Evolutionary conservation across 2,797 vertebrate genomes (phyloP).

Genomic region (Ispidina picta): DNA sequence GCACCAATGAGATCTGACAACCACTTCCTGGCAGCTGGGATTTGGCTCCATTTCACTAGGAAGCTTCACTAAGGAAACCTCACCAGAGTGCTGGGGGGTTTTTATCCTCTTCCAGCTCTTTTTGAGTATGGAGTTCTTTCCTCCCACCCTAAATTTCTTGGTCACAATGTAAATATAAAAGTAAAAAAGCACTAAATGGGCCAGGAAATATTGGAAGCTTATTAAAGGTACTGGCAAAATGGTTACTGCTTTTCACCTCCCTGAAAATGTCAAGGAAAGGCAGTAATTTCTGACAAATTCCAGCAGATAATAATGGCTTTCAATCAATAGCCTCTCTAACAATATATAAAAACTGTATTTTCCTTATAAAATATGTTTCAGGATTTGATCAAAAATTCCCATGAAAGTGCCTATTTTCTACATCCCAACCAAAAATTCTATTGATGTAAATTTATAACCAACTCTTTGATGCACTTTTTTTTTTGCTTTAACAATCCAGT

Average conservation of each 20-base stretch:
- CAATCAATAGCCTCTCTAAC: background rate
- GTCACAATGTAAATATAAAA: background rate
- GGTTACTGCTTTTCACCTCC: background rate
- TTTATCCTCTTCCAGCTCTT: background rate
- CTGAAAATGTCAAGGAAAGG: background rate
- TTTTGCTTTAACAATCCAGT: background rate
- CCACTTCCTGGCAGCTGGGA: background rate
- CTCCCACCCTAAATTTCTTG: background rate
- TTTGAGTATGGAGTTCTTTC: background rate
- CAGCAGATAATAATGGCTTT: background rate
- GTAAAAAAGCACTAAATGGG: background rate
- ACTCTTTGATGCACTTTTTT: background rate
- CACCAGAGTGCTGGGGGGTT: rapidly evolving
- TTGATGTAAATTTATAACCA: background rate
- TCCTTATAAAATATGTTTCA: background rate
- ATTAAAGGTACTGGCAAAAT: background rate
- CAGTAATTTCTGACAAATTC: background rate
- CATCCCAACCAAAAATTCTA: background rate
- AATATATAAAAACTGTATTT: background rate
- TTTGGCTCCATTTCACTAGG: background rate
- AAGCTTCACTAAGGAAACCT: background rate
- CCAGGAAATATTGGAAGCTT: background rate
- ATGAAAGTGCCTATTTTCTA: background rate
- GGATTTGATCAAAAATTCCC: background rate
- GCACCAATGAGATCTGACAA: background rate